Evolutionary conservation across 2,888 invertebrate genomes (phyloP), one percentile per base, ranked within the genome.

Genomic region (Sipha maydis): DNA sequence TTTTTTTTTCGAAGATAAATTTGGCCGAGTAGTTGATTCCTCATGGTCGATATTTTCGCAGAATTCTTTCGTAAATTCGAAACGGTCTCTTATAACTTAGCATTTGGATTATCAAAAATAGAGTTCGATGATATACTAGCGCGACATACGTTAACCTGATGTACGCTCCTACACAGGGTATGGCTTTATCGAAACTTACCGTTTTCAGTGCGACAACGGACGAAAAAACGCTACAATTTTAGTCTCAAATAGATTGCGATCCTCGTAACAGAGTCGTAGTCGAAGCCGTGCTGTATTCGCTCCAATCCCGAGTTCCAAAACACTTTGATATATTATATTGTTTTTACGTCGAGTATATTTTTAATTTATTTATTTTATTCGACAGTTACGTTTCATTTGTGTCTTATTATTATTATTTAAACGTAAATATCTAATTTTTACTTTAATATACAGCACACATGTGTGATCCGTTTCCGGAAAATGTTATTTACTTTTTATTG

Each of bases 371-470:
- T 21, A n/a, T 56, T 75, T 56, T 56, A 28, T 84, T 41, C 28
- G n/a, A 76, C 41, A 41, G 61, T 84, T 84, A 76, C 61, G 75
- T 76, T 84, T 78, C 31, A 0, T 56, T 77, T 78, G 25, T 77
- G 28, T 7, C 48, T 56, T 11, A 56, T 17, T 56, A 11, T 82
- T 82, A n/a, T 69, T 69, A n/a, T 69, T 69, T 7, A 48, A 71
- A 83, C 31, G 48, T 48, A 34, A 80, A 80, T 67, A 0, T 14
- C 69, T 7, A 69, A 67, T 67, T 5, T 34, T 17, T 73, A 80
- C 7, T 17, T 21, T 82, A 11, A 28, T 82, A 48, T 11, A 61
- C 41, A 9, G 9, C 41, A 3, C 41, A 1, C 41, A 8, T 41
- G 41, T 41, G 41, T 1, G 41, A 41, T 41, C 41, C 21, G 38